These are phyloP conservation scores for Lepus europaeus DNA, from an alignment of 2,113 vertebrate genomes.

Conservation along the genomic window DNA sequence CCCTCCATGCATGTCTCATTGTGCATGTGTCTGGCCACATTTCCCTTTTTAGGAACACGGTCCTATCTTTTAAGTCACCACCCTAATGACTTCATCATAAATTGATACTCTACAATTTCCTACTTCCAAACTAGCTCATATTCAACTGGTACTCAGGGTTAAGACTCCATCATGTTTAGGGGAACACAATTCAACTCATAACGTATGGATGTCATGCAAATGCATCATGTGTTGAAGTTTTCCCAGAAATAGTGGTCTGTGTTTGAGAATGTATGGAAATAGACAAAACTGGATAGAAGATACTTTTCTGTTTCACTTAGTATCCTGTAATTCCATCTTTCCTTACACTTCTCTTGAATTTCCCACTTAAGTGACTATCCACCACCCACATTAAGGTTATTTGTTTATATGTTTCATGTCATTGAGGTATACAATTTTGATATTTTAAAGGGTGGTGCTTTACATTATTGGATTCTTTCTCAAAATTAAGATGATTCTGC, in stretches of 20 bases:
- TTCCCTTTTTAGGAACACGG: not conserved
- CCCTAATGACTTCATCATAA: not conserved
- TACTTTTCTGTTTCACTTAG: not conserved
- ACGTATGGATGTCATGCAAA: not conserved
- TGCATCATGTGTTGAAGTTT: not conserved
- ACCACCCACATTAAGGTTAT: not conserved
- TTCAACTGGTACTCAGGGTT: not conserved
- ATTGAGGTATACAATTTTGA: not conserved
- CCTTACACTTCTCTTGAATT: not conserved
- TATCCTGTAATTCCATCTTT: not conserved
- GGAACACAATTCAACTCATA: not conserved
- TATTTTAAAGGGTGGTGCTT: constrained; percentile 18
- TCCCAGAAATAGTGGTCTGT: not conserved
- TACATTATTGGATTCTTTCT: not conserved
- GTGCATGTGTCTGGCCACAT: not conserved
- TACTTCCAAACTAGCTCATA: constrained; percentile 11
- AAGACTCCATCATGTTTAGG: not conserved
- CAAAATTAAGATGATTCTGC: not conserved
- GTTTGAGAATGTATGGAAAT: not conserved
- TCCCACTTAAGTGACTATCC: not conserved
- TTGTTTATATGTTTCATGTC: not conserved
- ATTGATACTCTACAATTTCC: not conserved
- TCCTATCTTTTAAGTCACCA: not conserved
- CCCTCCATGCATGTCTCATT: not conserved
- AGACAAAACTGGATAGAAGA: not conserved